phyloP scores from a whole-genome alignment of 2,797 vertebrate genomes.

The Peromyscus attwateri region DNA sequence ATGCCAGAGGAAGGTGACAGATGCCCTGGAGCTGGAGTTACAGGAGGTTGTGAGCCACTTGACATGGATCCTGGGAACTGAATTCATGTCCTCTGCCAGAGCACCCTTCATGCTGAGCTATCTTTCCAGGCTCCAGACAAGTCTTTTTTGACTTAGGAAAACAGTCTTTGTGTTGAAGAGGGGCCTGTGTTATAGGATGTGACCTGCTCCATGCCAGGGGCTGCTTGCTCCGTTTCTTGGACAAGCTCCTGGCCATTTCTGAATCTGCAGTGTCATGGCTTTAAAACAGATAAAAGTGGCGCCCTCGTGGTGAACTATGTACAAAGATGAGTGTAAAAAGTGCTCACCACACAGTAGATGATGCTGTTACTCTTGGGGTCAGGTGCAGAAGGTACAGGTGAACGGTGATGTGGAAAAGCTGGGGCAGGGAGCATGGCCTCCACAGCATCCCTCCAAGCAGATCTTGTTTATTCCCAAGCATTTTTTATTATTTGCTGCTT shows the following conservation, averaged over 20 bases:
- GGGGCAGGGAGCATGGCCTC: background rate
- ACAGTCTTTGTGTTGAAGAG: background rate
- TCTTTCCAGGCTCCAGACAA: background rate
- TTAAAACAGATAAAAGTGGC: background rate
- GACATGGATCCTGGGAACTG: background rate
- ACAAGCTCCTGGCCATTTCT: background rate
- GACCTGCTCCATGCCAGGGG: background rate
- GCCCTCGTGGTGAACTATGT: background rate
- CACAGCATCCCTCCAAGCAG: background rate
- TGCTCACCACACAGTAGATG: background rate
- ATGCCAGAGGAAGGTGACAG: background rate
- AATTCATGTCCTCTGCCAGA: background rate
- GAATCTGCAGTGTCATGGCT: background rate
- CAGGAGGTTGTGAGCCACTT: background rate
- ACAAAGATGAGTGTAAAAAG: no score
- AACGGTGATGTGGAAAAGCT: accelerated
- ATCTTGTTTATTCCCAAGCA: background rate
- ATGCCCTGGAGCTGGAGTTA: background rate
- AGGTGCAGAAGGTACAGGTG: background rate
- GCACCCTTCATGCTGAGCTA: background rate
- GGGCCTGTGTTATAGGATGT: background rate
- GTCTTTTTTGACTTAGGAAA: background rate
- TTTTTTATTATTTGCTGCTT: slow-evolving; percentile 7
- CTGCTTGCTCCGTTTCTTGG: background rate
- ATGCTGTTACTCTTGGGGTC: background rate